phyloP scores from a whole-genome alignment of 2,888 invertebrate species.

The Pachydiplax longipennis region DNA sequence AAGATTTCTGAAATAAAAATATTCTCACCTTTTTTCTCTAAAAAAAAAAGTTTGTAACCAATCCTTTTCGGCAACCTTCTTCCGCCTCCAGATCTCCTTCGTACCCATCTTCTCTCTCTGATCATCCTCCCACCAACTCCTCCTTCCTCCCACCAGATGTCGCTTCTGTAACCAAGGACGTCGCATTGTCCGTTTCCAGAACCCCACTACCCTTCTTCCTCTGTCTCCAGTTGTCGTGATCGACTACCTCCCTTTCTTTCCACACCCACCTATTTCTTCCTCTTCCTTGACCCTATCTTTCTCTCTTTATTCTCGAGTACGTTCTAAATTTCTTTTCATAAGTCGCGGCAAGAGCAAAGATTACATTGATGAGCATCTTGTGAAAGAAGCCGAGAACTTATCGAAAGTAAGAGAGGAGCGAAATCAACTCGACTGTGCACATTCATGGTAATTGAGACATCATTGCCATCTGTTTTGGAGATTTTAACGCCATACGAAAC shows the following conservation, averaged over 20 bases:
- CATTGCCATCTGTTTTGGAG: no score
- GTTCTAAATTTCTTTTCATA: not conserved
- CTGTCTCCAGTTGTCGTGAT: conserved; percentile 48
- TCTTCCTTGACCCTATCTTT: not conserved
- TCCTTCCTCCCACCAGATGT: not conserved
- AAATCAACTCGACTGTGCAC: not conserved
- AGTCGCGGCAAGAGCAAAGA: not conserved
- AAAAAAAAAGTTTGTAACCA: not conserved
- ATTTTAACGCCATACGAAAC: no score
- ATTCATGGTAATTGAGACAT: no score
- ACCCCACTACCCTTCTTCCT: conserved; percentile 53
- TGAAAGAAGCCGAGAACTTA: not conserved
- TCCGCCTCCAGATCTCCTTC: not conserved
- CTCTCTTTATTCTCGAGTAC: not conserved
- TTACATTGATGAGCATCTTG: not conserved
- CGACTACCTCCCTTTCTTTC: conserved; percentile 53
- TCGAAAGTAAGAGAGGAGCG: not conserved
- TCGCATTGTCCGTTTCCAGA: not conserved
- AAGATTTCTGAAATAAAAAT: not conserved
- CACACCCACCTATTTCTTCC: conserved; percentile 51
- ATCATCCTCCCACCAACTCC: not conserved
- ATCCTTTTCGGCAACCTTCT: not conserved
- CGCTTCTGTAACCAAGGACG: not conserved
- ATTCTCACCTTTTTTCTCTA: not conserved
- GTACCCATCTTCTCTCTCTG: not conserved